phyloP scores from a whole-genome alignment of 2,113 vertebrate species.

The Entelurus aequoreus region DNA sequence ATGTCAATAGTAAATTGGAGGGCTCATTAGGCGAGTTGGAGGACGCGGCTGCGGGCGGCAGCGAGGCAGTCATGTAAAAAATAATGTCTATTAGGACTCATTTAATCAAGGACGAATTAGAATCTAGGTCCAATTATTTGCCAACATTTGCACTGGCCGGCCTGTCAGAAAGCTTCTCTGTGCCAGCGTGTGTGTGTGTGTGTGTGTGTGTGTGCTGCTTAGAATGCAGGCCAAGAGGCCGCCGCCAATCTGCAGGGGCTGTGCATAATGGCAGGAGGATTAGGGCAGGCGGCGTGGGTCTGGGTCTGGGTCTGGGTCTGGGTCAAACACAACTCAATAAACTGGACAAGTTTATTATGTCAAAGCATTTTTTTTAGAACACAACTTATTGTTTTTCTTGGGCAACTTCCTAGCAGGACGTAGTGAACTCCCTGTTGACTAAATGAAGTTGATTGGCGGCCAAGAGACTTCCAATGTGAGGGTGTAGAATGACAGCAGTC shows the following conservation, averaged over 20 bases:
- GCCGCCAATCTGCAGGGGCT: slow-evolving; percentile 45
- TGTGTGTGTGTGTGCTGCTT: slow-evolving; percentile 38
- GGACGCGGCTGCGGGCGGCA: slow-evolving; percentile 65
- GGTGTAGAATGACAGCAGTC: slow-evolving; percentile 15
- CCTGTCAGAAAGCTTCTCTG: slow-evolving; percentile 66
- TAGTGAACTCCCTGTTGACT: too few species aligned
- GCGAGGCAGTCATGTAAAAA: slow-evolving; percentile 89
- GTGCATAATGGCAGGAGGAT: slow-evolving; percentile 54
- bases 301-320: slow-evolving; percentile 60
- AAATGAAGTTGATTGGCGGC: too few species aligned
- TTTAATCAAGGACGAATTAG: slow-evolving; percentile 97
- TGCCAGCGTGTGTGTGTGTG: slow-evolving; percentile 3
- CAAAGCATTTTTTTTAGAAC: not conserved
- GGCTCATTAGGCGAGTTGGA: slow-evolving; percentile 76
- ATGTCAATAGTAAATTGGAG: slow-evolving; percentile 84
- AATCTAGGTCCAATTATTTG: slow-evolving; percentile 93
- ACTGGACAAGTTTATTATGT: not conserved
- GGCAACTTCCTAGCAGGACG: too few species aligned
- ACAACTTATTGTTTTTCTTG: not conserved
- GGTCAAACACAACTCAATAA: slow-evolving; percentile 32
- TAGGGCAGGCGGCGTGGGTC: slow-evolving; percentile 50
- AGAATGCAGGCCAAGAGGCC: slow-evolving; percentile 47
- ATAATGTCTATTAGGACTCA: slow-evolving; percentile 96
- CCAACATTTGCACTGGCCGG: slow-evolving; percentile 71
- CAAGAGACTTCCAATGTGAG: slow-evolving; percentile 6